Base-by-base conservation (phyloP, 2,797 vertebrate species). In the Podarcis lilfordi region DNA sequence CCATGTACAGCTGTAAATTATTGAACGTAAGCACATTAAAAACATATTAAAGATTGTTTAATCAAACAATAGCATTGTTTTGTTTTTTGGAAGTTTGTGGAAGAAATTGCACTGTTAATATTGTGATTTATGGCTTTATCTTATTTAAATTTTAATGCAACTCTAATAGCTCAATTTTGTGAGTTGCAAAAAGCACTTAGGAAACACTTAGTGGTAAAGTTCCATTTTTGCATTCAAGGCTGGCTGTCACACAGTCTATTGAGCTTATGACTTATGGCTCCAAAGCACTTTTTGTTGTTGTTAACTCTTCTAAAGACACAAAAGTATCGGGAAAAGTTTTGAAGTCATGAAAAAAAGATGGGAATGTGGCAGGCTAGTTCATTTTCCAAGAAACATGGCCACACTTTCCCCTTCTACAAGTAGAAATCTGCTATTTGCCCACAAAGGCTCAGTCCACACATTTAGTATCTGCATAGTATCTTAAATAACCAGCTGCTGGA, bases 121-220 rank as follows among this genome's bases (percentile, higher is more conserved):
- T 94, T 91, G 91, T 93, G 94, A 95, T 95, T 29, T 91, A 94
- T 91, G 76, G 61, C 90, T 93, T 95, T 89, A 95, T 93, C 88
- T 86, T 94, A 95, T 92, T 95, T 96, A 94, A 93, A 94, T 94
- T 93, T 96, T 92, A 95, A 93, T 91, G 89, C 25, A 93, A 90
- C n/a, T 74, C 87, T 95, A 95, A 96, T 94, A 94, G 93, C 85
- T 95, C 87, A 87, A 86, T 95, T 95, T 94, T 86, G 88, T 85
- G 76, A 93, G 87, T 92, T 89, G 86, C 77, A 94, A 88, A 96
- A 95, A 96, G 93, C 91, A 92, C 88, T 95, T 95, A 95, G 94
- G 93, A 95, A 96, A 95, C 87, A 91, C 81, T 96, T 93, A 95
- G 85, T 89, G 94, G 83, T 92, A 88, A 55, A 89, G 40, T 64